Percentiles rank a stretch among this genome's conserved stretches.
Evolutionary conservation across 2,113 vertebrate genomes (phyloP).

Genomic region (Amazona guildingii): DNA sequence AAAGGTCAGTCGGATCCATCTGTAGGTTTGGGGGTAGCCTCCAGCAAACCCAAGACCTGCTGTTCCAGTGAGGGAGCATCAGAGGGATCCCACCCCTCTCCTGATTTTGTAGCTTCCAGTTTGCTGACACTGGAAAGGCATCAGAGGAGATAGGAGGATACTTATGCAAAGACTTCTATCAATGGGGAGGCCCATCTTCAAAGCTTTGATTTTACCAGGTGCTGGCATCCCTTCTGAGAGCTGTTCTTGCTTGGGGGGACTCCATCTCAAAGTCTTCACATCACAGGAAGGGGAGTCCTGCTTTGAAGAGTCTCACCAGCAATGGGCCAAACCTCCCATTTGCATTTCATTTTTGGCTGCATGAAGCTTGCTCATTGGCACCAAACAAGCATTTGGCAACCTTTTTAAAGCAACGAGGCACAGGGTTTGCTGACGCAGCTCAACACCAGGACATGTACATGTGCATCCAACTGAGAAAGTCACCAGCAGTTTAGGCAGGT

Average conservation of each 20-base stretch:
- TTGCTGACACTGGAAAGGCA: conserved; percentile 71
- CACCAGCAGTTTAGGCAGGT: conserved; percentile 49
- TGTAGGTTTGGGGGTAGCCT: background rate
- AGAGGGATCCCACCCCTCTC: background rate
- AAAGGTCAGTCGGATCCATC: background rate
- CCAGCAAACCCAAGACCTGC: conserved; percentile 15
- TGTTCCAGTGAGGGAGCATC: conserved; percentile 40
- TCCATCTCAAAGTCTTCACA: conserved; percentile 60
- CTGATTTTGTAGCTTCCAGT: conserved; percentile 32
- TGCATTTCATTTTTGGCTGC: conserved; percentile 61
- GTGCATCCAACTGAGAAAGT: conserved; percentile 44
- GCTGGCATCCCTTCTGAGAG: conserved; percentile 61
- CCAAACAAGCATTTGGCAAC: conserved; percentile 55
- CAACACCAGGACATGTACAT: background rate
- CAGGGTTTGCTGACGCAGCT: conserved; percentile 37
- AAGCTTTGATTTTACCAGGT: conserved; percentile 64
- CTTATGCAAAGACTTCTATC: conserved; percentile 52
- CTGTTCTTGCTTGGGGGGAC: conserved; percentile 52
- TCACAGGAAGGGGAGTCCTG: conserved; percentile 57
- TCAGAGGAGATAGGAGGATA: conserved; percentile 54
- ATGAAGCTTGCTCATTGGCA: conserved; percentile 7
- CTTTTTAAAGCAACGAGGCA: conserved; percentile 6
- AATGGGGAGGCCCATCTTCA: conserved; percentile 70
- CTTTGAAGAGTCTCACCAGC: conserved; percentile 60
- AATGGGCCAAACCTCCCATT: conserved; percentile 47